phyloP scores from a whole-genome alignment of 2,888 invertebrate species.

The Drosophila suboccidentalis region DNA sequence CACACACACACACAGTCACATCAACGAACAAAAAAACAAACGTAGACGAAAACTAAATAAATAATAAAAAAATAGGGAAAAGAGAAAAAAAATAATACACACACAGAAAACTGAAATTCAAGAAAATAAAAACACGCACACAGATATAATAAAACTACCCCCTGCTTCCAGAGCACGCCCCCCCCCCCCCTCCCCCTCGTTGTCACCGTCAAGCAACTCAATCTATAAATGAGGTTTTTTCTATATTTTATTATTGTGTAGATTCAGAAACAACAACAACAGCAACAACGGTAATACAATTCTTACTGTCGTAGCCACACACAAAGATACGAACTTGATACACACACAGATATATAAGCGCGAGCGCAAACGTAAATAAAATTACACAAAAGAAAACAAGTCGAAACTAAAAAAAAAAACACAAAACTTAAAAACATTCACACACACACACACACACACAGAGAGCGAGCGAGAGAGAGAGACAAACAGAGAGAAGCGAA shows the following conservation, averaged over 20 bases:
- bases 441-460: conserved; percentile 47
- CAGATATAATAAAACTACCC: conserved; percentile 29
- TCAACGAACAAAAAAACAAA: conserved; percentile 47
- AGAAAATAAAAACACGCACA: conserved; percentile 65
- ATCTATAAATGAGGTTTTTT: conserved; percentile 60
- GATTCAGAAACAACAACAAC: conserved; percentile 63
- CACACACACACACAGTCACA: conserved; percentile 9
- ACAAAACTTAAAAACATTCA: conserved; percentile 62
- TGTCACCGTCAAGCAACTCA: conserved; percentile 49
- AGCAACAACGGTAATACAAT: conserved; percentile 74
- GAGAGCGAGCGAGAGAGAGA: conserved; percentile 11
- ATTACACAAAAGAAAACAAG: conserved; percentile 80
- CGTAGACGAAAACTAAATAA: conserved; percentile 76
- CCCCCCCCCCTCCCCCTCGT: neutral
- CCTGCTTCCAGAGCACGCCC: conserved; percentile 1
- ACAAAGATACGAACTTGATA: conserved; percentile 76
- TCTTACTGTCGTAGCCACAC: conserved; percentile 72
- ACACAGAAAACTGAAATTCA: conserved; percentile 58
- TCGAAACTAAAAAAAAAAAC: conserved; percentile 71
- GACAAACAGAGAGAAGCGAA: conserved; percentile 49
- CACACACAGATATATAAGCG: conserved; percentile 56
- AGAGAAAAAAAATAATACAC: conserved; percentile 31
- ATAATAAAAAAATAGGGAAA: conserved; percentile 54
- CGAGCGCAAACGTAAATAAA: conserved; percentile 67
- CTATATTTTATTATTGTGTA: conserved; percentile 69